A percentile compares a stretch with the other conserved stretches of the same genome.
These are phyloP conservation scores for Archaeoteleia sp. DNA, from an alignment of 2,888 invertebrate species.

Conservation along the genomic window DNA sequence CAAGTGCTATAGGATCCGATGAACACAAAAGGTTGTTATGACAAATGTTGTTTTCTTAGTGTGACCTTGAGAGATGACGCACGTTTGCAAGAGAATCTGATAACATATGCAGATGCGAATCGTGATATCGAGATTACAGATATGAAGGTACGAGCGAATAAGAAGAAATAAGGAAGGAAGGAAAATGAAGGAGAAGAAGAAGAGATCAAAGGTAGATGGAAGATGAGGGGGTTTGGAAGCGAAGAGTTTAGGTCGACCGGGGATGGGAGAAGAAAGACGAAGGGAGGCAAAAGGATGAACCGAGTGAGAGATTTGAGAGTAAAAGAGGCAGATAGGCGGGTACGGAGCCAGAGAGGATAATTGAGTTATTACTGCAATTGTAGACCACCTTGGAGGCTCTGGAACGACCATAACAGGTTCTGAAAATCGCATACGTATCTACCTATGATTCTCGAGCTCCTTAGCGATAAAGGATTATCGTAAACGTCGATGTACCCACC, in stretches of 20 bases:
- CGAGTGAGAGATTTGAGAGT: constrained; percentile 74
- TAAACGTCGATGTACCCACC: constrained; percentile 57
- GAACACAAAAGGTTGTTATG: too few relatives aligned
- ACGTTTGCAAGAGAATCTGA: constrained; percentile 22
- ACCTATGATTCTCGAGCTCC: constrained; percentile 68
- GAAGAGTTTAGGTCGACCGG: constrained; percentile 42
- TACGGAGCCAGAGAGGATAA: constrained; percentile 73
- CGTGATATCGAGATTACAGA: constrained; percentile 44
- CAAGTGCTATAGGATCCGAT: too few relatives aligned
- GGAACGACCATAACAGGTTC: constrained; percentile 73
- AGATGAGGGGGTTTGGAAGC: constrained; percentile 43
- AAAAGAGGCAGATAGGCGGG: constrained; percentile 74
- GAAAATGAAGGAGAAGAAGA: constrained; percentile 37
- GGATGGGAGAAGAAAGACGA: constrained; percentile 52
- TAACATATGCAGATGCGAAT: constrained; percentile 35
- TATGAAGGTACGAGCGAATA: constrained; percentile 20
- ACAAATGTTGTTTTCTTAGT: not conserved
- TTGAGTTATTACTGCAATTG: constrained; percentile 76
- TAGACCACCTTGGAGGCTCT: constrained; percentile 75
- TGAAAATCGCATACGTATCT: constrained; percentile 71
- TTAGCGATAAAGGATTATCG: constrained; percentile 71
- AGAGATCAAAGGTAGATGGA: constrained; percentile 46
- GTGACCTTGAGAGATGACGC: constrained; percentile 46
- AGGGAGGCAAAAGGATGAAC: constrained; percentile 55
- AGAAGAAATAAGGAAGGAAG: constrained; percentile 30